Conservation (phyloP, 2,888 invertebrate genomes). For the Sinhomidia bicolor region DNA sequence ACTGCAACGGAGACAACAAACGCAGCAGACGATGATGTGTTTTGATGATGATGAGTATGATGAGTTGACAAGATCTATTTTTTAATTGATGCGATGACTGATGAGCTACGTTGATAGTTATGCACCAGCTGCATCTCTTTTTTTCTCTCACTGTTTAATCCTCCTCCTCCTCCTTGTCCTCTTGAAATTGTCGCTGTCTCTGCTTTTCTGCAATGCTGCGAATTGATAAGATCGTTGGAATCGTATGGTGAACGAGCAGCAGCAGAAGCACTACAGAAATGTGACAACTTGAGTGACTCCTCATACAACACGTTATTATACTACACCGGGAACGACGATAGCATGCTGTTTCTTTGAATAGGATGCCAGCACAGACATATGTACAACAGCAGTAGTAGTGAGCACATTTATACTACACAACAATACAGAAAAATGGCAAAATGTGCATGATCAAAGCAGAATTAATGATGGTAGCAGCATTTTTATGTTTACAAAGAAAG, state of each 20-base stretch:
- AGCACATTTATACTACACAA: too few relatives aligned
- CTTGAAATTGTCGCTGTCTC: background rate
- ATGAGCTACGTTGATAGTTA: slow-evolving; percentile 53
- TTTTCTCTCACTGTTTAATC: too few relatives aligned
- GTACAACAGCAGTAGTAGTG: too few relatives aligned
- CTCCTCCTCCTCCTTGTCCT: background rate
- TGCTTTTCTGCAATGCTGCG: slow-evolving; percentile 24
- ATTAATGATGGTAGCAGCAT: slow-evolving; percentile 9
- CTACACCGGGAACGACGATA: too few relatives aligned
- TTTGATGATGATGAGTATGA: slow-evolving; percentile 51
- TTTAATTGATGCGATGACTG: slow-evolving; percentile 71
- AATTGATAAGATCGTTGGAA: slow-evolving; percentile 28
- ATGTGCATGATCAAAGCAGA: background rate
- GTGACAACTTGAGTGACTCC: slow-evolving; percentile 28
- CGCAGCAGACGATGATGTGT: slow-evolving; percentile 47
- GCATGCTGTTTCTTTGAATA: too few relatives aligned
- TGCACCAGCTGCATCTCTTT: slow-evolving; percentile 66
- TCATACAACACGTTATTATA: too few relatives aligned
- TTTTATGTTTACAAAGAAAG: slow-evolving; percentile 14
- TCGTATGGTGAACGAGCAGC: background rate
- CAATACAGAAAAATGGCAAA: background rate
- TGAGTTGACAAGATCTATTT: slow-evolving; percentile 67
- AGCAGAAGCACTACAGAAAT: too few relatives aligned
- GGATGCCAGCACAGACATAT: too few relatives aligned
- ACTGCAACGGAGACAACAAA: slow-evolving; percentile 28